phyloP scores from a whole-genome alignment of 2,888 invertebrate species.

The Melanotus villosus region DNA sequence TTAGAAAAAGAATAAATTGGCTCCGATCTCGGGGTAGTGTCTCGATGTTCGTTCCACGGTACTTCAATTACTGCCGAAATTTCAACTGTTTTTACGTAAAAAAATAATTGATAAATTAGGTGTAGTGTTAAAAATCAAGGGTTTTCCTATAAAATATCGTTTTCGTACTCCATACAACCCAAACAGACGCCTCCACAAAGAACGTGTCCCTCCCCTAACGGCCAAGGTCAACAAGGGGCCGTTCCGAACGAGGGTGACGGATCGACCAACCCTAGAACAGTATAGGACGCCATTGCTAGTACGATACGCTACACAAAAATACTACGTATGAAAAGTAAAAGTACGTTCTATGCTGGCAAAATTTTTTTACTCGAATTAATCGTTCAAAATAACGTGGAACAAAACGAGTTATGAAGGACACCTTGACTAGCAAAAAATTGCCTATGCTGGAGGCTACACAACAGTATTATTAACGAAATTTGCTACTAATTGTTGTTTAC shows the following conservation, averaged over 20 bases:
- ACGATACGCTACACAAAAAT: conserved; percentile 20
- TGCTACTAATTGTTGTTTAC: too few relatives aligned
- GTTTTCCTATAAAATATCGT: neutral
- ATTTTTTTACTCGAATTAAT: too few relatives aligned
- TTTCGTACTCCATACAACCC: conserved; percentile 6
- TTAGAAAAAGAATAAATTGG: too few relatives aligned
- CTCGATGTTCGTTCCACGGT: too few relatives aligned
- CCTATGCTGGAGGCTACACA: too few relatives aligned
- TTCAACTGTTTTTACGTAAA: too few relatives aligned
- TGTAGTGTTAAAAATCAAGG: too few relatives aligned
- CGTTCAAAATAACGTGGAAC: neutral
- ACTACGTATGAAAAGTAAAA: conserved; percentile 14
- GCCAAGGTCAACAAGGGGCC: conserved; percentile 50
- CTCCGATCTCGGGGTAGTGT: too few relatives aligned
- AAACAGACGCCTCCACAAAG: conserved; percentile 42
- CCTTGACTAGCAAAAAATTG: too few relatives aligned
- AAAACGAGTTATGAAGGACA: conserved; percentile 5
- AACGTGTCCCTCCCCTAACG: conserved; percentile 35
- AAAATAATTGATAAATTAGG: too few relatives aligned
- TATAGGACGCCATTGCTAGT: conserved; percentile 48
- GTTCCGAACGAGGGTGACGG: conserved; percentile 46
- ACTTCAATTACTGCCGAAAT: too few relatives aligned
- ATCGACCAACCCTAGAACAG: conserved; percentile 48
- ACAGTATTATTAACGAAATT: too few relatives aligned
- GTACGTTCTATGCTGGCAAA: neutral